Evolutionary conservation across 2,113 vertebrate species (phyloP).

Genomic region (Oxyruncus cristatus): DNA sequence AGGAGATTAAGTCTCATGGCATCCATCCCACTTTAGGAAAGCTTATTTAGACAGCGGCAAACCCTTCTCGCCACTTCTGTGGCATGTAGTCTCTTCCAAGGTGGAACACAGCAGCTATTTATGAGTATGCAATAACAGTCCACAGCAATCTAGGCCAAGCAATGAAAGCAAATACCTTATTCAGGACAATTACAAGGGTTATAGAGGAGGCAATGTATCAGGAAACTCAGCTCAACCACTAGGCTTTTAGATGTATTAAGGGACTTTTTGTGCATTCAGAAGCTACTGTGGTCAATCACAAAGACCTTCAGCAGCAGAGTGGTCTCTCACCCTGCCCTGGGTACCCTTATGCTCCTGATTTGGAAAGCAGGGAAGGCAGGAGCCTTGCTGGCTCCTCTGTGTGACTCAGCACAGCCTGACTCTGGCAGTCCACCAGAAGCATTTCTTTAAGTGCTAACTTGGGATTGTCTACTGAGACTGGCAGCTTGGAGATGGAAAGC

Average conservation of each 20-base stretch:
- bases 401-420: neutral
- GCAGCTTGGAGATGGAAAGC: neutral
- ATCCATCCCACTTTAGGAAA: constrained; percentile 10
- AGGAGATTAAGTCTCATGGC: constrained; percentile 9
- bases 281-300: neutral
- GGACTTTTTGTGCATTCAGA: neutral
- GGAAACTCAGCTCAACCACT: neutral
- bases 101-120: constrained; percentile 41
- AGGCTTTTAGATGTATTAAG: neutral
- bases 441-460: neutral
- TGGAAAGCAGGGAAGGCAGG: neutral
- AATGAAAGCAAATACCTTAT: constrained; percentile 3
- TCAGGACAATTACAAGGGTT: neutral
- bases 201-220: neutral
- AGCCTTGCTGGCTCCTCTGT: neutral
- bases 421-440: neutral
- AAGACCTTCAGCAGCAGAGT: rapidly evolving
- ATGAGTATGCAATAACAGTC: neutral
- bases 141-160: neutral
- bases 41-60: neutral
- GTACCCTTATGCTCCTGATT: neutral
- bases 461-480: neutral
- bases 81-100: neutral
- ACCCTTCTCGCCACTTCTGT: neutral
- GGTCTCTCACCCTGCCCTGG: neutral